These are phyloP conservation scores for Tachysurus vachellii DNA, from an alignment of 2,113 vertebrate species.

Conservation along the genomic window DNA sequence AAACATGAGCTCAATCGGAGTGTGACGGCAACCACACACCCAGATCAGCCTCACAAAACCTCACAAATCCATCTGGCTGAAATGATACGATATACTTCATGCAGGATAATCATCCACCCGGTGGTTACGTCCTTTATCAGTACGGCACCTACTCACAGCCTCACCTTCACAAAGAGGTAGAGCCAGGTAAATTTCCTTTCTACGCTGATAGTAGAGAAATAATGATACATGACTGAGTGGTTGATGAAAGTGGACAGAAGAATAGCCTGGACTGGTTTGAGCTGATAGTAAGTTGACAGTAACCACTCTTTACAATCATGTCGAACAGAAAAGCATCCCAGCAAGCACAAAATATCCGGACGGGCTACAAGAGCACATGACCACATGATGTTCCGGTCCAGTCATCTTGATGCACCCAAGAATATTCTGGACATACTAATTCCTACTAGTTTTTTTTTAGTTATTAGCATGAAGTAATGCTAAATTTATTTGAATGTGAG, in stretches of 20 bases:
- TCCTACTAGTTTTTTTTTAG: not conserved
- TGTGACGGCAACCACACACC: not conserved
- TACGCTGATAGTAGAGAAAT: not conserved
- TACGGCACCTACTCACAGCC: not conserved
- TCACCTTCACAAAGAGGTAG: not conserved
- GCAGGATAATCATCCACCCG: not conserved
- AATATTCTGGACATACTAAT: slow-evolving; percentile 20
- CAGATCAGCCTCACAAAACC: not conserved
- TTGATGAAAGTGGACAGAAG: not conserved
- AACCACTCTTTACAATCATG: not conserved
- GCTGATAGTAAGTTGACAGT: not conserved
- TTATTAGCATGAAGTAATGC: not conserved
- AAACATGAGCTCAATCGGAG: slow-evolving; percentile 10
- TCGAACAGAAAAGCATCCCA: not conserved
- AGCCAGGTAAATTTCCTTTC: not conserved
- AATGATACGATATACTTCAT: not conserved
- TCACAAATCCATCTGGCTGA: slow-evolving; percentile 19
- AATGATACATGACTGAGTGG: not conserved
- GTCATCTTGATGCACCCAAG: slow-evolving; percentile 22
- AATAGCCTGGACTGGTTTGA: not conserved
- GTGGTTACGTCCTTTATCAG: not conserved
- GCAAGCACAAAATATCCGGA: not conserved
- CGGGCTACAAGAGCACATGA: too few relatives aligned
- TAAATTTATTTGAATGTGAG: not conserved
- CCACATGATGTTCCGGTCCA: not conserved